Percentiles rank a stretch among this genome's conserved stretches.
phyloP scores from a whole-genome alignment of 2,888 invertebrate species.

The Apamea monoglypha region DNA sequence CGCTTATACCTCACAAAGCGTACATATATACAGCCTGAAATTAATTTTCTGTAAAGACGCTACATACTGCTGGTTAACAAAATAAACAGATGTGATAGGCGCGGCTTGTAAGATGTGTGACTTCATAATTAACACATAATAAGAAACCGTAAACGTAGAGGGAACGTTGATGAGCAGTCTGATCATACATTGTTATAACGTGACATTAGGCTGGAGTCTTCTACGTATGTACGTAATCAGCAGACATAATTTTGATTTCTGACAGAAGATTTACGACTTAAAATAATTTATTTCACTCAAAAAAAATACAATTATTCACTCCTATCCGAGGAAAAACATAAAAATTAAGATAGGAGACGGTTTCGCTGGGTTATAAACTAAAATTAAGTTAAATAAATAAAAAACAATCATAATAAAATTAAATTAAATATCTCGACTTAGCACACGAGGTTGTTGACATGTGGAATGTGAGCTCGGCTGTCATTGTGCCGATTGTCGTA shows the following conservation, averaged over 20 bases:
- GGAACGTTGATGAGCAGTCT: constrained; percentile 51
- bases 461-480: no score
- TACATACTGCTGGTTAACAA: constrained; percentile 22
- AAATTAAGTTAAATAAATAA: no score
- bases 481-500: no score
- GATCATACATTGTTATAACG: constrained; percentile 61
- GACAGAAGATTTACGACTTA: constrained; percentile 1
- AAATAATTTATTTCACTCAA: no score
- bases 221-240: not conserved
- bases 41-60: constrained; percentile 29
- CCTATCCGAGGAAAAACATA: no score
- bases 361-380: no score
- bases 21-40: constrained; percentile 8
- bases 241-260: constrained; percentile 11
- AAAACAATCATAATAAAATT: no score
- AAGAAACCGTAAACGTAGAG: constrained; percentile 42
- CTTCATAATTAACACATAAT: constrained; percentile 65
- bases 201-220: constrained; percentile 30
- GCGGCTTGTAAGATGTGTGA: constrained; percentile 47
- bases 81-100: constrained; percentile 53
- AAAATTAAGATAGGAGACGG: no score
- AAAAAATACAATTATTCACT: no score
- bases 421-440: no score
- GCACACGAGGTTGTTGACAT: no score
- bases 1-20: not conserved